These are phyloP conservation scores for Callopanchax toddi DNA, from an alignment of 2,113 vertebrate species.

Conservation along the genomic window DNA sequence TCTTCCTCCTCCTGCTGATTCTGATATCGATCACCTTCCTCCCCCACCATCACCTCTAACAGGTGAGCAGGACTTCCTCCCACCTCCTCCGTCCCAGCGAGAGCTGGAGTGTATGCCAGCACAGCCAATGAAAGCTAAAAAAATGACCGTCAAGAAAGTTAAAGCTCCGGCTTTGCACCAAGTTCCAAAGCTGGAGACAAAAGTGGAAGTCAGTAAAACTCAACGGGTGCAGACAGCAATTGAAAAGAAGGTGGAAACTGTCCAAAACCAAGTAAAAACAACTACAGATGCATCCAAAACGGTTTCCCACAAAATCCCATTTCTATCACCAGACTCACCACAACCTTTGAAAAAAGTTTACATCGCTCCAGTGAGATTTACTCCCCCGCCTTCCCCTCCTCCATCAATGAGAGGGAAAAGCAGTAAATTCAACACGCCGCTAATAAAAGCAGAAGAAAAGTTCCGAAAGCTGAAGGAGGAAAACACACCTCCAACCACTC, in stretches of 20 bases:
- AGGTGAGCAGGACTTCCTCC: constrained; percentile 71
- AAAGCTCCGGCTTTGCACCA: constrained; percentile 69
- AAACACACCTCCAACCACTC: constrained; percentile 69
- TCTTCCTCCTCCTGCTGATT: constrained; percentile 74
- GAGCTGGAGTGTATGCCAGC: constrained; percentile 74
- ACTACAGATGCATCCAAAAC: constrained; percentile 43
- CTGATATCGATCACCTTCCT: constrained; percentile 75
- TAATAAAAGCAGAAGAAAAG: constrained; percentile 91
- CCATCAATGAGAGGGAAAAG: constrained; percentile 75
- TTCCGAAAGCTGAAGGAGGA: constrained; percentile 82
- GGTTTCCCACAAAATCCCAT: constrained; percentile 51
- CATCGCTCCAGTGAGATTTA: constrained; percentile 79
- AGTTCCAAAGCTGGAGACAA: constrained; percentile 79
- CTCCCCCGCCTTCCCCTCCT: constrained; percentile 78
- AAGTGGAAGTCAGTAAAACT: constrained; percentile 55
- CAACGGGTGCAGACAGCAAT: constrained; percentile 45
- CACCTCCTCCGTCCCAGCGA: constrained; percentile 76
- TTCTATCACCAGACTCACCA: constrained; percentile 61
- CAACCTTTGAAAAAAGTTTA: constrained; percentile 66
- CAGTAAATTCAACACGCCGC: constrained; percentile 88
- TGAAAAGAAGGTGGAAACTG: constrained; percentile 48
- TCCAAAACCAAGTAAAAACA: constrained; percentile 43
- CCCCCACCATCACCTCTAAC: constrained; percentile 65
- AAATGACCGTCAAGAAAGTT: constrained; percentile 74
- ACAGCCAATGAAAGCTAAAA: constrained; percentile 70